Evolutionary conservation across 2,888 invertebrate genomes (phyloP).

Genomic region (Encarsia formosa): DNA sequence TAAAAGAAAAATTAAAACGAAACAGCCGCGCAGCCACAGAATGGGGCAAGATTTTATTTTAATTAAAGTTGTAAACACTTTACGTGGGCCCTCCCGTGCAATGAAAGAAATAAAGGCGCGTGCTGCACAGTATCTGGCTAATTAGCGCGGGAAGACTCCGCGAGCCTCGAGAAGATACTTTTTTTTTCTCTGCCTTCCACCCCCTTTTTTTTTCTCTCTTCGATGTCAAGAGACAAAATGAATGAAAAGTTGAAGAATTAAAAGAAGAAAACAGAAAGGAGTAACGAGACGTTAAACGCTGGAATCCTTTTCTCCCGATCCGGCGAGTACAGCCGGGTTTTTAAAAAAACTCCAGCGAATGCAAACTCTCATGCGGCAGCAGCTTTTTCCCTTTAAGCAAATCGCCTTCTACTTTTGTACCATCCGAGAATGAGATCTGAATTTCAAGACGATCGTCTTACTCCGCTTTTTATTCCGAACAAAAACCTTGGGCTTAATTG

Average conservation of each 20-base stretch:
- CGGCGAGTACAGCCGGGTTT: background rate
- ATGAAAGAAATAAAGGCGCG: slow-evolving; percentile 11
- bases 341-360: too few relatives aligned
- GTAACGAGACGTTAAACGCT: slow-evolving; percentile 5
- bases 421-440: too few relatives aligned
- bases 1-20: too few relatives aligned
- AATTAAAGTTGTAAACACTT: slow-evolving; percentile 24
- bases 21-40: too few relatives aligned
- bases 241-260: slow-evolving; percentile 9
- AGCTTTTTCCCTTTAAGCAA: too few relatives aligned
- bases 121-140: slow-evolving; percentile 16
- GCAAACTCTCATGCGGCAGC: too few relatives aligned
- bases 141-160: slow-evolving; percentile 14
- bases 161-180: slow-evolving; percentile 1
- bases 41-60: slow-evolving; percentile 23
- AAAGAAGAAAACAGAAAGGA: background rate
- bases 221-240: slow-evolving; percentile 2
- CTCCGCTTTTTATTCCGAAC: too few relatives aligned
- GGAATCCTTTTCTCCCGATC: slow-evolving; percentile 4
- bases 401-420: too few relatives aligned
- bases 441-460: too few relatives aligned
- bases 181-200: background rate
- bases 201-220: background rate
- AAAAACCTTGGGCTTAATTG: too few relatives aligned
- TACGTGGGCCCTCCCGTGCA: slow-evolving; percentile 3